Percentiles rank a stretch among this genome's conserved stretches.
These are phyloP conservation scores for Mastomys natalensis DNA, from an alignment of 2,113 vertebrate species.

Conservation along the genomic window DNA sequence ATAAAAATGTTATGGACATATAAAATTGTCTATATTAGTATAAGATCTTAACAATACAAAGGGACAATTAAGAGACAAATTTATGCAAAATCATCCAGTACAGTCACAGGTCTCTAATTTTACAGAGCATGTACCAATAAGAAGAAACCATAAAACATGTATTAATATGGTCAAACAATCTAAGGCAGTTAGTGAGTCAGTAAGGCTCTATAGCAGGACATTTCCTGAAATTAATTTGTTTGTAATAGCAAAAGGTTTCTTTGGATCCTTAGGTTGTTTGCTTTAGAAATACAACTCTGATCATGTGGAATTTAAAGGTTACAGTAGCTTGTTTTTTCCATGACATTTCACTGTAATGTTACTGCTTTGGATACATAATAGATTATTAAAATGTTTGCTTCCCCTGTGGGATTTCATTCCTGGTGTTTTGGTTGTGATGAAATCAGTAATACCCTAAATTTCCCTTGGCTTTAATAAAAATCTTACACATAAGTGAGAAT, in stretches of 20 bases:
- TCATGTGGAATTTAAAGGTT: slow-evolving; percentile 70
- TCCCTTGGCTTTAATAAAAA: slow-evolving; percentile 69
- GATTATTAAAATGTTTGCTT: slow-evolving; percentile 80
- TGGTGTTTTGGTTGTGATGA: slow-evolving; percentile 71
- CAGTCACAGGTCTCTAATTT: not conserved
- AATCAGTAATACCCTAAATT: slow-evolving; percentile 69
- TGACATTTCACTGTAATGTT: slow-evolving; percentile 67
- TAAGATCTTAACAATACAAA: not conserved
- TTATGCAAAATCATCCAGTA: not conserved
- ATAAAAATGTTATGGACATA: not conserved
- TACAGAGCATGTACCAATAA: not conserved
- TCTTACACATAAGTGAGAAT: slow-evolving; percentile 60
- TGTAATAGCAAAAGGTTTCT: slow-evolving; percentile 58
- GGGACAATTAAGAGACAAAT: not conserved
- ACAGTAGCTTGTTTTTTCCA: slow-evolving; percentile 50
- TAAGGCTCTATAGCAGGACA: not conserved
- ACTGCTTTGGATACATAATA: slow-evolving; percentile 55
- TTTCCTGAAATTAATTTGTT: slow-evolving; percentile 66
- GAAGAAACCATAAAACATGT: slow-evolving; percentile 52
- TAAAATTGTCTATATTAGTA: not conserved
- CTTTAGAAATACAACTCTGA: slow-evolving; percentile 67
- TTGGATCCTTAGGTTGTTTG: slow-evolving; percentile 58
- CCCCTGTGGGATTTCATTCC: slow-evolving; percentile 62
- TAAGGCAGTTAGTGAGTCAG: slow-evolving; percentile 41
- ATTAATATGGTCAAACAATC: slow-evolving; percentile 37